Evolutionary conservation across 2,113 vertebrate genomes (phyloP), one percentile per base, ranked within the genome.

Genomic region (Bos javanicus): DNA sequence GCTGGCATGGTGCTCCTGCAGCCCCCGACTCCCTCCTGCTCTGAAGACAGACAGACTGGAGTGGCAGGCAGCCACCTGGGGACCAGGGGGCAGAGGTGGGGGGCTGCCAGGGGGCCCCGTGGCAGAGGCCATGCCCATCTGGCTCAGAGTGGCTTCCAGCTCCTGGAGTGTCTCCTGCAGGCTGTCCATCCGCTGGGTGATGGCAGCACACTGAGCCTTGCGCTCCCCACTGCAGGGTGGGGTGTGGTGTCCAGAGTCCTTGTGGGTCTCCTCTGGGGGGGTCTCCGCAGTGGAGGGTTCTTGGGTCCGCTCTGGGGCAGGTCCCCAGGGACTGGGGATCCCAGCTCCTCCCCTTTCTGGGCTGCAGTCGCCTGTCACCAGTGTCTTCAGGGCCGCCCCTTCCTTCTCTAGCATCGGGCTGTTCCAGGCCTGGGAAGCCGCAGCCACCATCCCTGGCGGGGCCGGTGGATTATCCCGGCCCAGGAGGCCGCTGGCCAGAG

Each of bases 121-220:
- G 0, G 86, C 6, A 1, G 83, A n/a, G 57, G 46, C 94, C 4
- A 30, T 11, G 30, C 64, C 90, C 97, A 99, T 99, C 98, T 99
- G 99, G 28, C 98, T 99, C 97, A 99, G 98, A 83, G 99, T 99
- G 87, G 99, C 99, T 95, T 99, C 99, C 98, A 99, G 99, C 98
- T 99, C 99, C 3, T 98, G 98, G 85, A 99, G 99, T 0, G 99
- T 99, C 97, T 99, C 99, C 97, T 99, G 99, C 97, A 99, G 98
- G 98, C 99, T 99, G 96, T 99, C 99, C 98, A 99, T 98, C 2
- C 98, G 98, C 97, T 97, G 98, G 19, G 98, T 94, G 87, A 93
- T 97, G 39, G 62, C 21, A 1, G 28, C 14, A 7, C 1, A 23
- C 43, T 13, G 87, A 56, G 48, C 71, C 91, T 21, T 6, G 39